Evolutionary conservation across 2,113 vertebrate species (phyloP).

Genomic region (Coreoperca whiteheadi): DNA sequence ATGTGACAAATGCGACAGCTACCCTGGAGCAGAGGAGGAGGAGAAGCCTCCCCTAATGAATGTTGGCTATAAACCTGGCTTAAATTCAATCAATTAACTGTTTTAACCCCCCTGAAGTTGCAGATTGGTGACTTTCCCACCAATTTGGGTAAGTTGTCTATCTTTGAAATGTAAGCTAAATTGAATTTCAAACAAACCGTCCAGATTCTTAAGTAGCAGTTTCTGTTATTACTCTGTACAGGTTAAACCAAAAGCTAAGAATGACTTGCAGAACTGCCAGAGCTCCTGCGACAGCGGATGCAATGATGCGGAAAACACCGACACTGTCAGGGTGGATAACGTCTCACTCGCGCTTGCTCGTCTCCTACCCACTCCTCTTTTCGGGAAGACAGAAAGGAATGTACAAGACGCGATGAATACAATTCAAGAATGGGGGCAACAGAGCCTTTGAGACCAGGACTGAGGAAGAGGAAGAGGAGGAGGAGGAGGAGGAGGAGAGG

Average conservation of each 20-base stretch:
- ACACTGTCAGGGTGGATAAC: constrained; percentile 34
- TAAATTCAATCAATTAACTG: neutral
- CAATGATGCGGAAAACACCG: constrained; percentile 44
- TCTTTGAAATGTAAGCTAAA: neutral
- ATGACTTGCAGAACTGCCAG: neutral
- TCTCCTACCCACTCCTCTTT: no score
- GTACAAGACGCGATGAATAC: neutral
- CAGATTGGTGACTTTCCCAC: neutral
- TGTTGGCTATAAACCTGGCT: neutral
- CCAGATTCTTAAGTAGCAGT: neutral
- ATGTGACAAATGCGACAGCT: neutral
- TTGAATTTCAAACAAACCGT: neutral
- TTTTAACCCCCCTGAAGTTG: neutral
- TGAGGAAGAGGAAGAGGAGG: neutral
- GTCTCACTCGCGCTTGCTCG: neutral
- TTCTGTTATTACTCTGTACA: constrained; percentile 10
- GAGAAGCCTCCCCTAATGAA: neutral
- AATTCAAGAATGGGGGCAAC: neutral
- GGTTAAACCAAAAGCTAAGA: neutral
- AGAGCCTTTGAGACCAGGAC: neutral
- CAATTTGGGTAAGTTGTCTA: neutral
- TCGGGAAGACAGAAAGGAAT: neutral
- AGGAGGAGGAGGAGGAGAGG: neutral
- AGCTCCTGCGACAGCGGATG: constrained; percentile 1
- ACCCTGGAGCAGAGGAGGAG: neutral